A percentile compares a stretch with the other conserved stretches of the same genome.
Conservation (phyloP, 2,888 invertebrate species). For the Nasonia oneida region DNA sequence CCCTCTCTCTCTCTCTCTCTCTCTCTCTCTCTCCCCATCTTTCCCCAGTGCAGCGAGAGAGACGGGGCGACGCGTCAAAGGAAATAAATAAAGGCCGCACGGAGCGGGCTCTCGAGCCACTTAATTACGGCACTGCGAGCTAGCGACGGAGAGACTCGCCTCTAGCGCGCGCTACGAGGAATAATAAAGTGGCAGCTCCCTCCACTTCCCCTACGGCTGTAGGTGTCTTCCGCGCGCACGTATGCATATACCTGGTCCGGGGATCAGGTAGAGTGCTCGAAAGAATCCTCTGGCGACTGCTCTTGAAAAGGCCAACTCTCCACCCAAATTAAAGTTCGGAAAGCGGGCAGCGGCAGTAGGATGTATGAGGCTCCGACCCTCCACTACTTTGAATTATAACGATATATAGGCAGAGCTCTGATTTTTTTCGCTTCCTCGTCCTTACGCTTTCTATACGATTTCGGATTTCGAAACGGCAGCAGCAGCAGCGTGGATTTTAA, state of each 20-base stretch:
- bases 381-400: constrained; percentile 42
- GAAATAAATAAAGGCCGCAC: constrained; percentile 23
- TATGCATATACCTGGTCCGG: constrained; percentile 11
- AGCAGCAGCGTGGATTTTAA: constrained; percentile 30
- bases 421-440: neutral
- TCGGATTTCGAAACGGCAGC: neutral
- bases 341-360: neutral
- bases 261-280: constrained; percentile 45
- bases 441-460: neutral
- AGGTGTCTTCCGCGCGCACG: constrained; percentile 30
- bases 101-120: constrained; percentile 17
- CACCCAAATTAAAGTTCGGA: constrained; percentile 52
- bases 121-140: constrained; percentile 53
- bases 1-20: neutral
- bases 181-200: constrained; percentile 51
- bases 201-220: constrained; percentile 7
- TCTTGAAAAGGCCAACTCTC: constrained; percentile 52
- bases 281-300: constrained; percentile 43
- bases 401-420: constrained; percentile 27
- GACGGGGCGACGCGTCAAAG: neutral
- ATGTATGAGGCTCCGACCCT: neutral
- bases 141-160: neutral
- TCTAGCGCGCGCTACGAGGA: neutral
- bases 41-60: neutral
- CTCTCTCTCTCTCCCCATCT: neutral